phyloP scores from a whole-genome alignment of 2,113 vertebrate genomes.

The Cheilinus undulatus region DNA sequence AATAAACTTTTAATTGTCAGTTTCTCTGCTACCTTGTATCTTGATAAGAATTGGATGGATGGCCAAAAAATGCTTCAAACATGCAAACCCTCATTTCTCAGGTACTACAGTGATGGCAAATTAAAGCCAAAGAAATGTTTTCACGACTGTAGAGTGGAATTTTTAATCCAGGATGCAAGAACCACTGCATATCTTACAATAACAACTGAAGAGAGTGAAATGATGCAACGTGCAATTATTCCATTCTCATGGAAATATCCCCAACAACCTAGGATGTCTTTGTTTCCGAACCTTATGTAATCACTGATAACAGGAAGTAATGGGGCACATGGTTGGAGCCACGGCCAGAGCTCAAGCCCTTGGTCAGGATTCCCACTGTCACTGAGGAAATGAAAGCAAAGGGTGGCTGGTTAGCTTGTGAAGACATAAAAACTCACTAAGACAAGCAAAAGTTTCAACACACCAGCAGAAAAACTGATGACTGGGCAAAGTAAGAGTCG shows the following conservation, averaged over 20 bases:
- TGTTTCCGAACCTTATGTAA: conserved; percentile 71
- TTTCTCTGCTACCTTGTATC: no score
- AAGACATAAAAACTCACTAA: conserved; percentile 71
- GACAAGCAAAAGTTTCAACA: conserved; percentile 64
- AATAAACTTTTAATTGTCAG: no score
- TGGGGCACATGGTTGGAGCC: conserved; percentile 68
- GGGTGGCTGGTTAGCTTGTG: conserved; percentile 65
- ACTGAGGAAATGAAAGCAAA: conserved; percentile 78
- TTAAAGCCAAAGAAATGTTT: not conserved
- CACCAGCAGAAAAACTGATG: conserved; percentile 69
- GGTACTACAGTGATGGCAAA: not conserved
- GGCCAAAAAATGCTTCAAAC: not conserved
- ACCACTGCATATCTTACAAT: not conserved
- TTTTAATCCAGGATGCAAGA: not conserved
- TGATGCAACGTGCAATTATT: conserved; percentile 20
- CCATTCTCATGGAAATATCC: conserved; percentile 53
- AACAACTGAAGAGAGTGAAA: not conserved
- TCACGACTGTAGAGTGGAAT: not conserved
- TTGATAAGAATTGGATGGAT: no score
- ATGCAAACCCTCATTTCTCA: not conserved
- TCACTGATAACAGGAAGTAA: conserved; percentile 78
- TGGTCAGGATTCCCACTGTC: conserved; percentile 75
- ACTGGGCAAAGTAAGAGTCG: conserved; percentile 66
- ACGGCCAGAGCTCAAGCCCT: conserved; percentile 60
- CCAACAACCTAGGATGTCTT: conserved; percentile 56